These are phyloP conservation scores for Cerceris rybyensis DNA, from an alignment of 2,888 invertebrate genomes.

Conservation along the genomic window DNA sequence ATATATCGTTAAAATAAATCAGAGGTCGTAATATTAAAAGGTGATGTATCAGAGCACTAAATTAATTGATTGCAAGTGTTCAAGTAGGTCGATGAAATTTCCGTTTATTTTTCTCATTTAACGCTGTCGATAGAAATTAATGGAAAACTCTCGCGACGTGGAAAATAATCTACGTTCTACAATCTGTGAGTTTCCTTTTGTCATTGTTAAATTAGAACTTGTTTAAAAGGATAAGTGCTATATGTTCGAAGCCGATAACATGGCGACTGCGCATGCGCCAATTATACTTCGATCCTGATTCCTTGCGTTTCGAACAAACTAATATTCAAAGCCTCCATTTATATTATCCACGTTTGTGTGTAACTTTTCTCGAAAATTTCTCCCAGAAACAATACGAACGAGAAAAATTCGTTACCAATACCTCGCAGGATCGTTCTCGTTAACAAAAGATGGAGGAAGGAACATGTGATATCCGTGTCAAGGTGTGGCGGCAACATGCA, in stretches of 20 bases:
- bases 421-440: conserved; percentile 33
- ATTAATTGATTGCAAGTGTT: too few relatives aligned
- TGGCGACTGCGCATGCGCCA: conserved; percentile 24
- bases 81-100: neutral
- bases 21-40: too few relatives aligned
- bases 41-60: too few relatives aligned
- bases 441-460: conserved; percentile 13
- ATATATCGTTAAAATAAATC: too few relatives aligned
- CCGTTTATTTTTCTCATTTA: neutral
- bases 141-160: neutral
- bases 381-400: neutral
- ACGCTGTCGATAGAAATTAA: neutral
- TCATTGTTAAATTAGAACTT: conserved; percentile 33
- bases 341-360: too few relatives aligned
- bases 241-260: conserved; percentile 22
- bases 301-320: neutral
- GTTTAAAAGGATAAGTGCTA: conserved; percentile 29
- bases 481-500: conserved; percentile 66
- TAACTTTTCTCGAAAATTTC: neutral
- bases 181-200: conserved; percentile 14
- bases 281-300: conserved; percentile 17
- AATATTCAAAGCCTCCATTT: neutral
- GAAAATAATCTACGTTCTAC: neutral
- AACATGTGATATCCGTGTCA: conserved; percentile 49
- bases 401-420: conserved; percentile 34